These are phyloP conservation scores for Drosophila simulans DNA, from an alignment of 1,140 invertebrate species.

Conservation along the genomic window DNA sequence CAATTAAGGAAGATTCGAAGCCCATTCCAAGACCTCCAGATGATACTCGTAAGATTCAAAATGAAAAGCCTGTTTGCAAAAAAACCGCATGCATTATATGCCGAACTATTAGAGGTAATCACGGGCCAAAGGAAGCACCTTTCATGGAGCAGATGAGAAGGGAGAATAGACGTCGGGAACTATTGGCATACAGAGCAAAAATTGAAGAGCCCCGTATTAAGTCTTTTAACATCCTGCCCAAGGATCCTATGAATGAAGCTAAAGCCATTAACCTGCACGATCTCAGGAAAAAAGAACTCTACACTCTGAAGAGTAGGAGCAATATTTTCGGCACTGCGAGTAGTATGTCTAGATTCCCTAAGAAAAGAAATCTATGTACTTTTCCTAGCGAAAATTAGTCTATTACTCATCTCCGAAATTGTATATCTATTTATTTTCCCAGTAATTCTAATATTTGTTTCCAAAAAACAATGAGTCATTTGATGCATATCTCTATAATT, in stretches of 20 bases:
- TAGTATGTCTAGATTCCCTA: background rate
- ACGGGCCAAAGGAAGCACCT: slow-evolving; percentile 11
- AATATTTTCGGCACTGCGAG: background rate
- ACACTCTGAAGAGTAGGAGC: slow-evolving; percentile 4
- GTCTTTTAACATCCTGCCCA: background rate
- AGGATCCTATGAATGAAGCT: background rate
- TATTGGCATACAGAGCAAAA: slow-evolving; percentile 39
- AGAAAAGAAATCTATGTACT: slow-evolving; percentile 2
- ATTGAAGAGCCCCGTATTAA: background rate
- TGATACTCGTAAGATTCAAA: too few species aligned
- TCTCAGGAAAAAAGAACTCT: slow-evolving; percentile 4
- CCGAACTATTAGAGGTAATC: slow-evolving; percentile 7
- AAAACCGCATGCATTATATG: slow-evolving; percentile 37
- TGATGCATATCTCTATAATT: background rate
- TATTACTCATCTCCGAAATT: background rate
- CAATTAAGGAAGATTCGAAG: too few species aligned
- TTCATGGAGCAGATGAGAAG: slow-evolving; percentile 41
- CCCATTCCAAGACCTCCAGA: background rate
- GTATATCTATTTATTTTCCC: background rate
- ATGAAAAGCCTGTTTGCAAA: background rate
- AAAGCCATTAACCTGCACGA: background rate
- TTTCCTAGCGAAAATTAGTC: background rate
- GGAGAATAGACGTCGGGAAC: slow-evolving; percentile 38
- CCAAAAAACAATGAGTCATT: background rate
- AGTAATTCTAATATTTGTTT: background rate